phyloP scores from a whole-genome alignment of 2,888 invertebrate species.

The Lasioglossum marginatum region DNA sequence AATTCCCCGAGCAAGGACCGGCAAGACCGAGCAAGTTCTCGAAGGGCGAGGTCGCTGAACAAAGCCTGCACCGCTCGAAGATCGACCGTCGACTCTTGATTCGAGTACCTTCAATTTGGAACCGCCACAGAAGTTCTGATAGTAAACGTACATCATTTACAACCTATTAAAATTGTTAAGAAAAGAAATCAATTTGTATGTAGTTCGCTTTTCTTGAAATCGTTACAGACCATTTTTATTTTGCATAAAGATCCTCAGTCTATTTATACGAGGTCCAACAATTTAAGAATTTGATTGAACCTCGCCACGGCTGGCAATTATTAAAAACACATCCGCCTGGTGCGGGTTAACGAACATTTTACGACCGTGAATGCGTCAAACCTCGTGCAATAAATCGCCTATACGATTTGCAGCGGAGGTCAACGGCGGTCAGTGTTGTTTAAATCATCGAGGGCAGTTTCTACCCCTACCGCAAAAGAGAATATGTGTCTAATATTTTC shows the following conservation, averaged over 20 bases:
- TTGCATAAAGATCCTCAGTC: neutral
- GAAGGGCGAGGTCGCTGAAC: constrained; percentile 5
- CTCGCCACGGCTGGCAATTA: neutral
- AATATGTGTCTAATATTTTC: neutral
- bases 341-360: neutral
- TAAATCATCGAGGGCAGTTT: neutral
- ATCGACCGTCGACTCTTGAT: constrained; percentile 13
- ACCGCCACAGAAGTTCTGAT: neutral
- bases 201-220: too few relatives aligned
- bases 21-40: neutral
- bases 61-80: neutral
- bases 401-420: too few relatives aligned
- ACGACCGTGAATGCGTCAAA: neutral
- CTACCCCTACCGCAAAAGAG: neutral
- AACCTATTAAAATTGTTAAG: too few relatives aligned
- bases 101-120: neutral
- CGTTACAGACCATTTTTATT: neutral
- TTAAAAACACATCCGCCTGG: neutral
- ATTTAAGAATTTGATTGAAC: neutral
- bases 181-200: too few relatives aligned
- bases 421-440: too few relatives aligned
- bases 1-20: neutral
- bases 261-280: too few relatives aligned
- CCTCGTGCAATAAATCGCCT: too few relatives aligned
- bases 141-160: too few relatives aligned